Evolutionary conservation across 2,797 vertebrate genomes (phyloP), one percentile per base, ranked within the genome.

Genomic region (Austrolebias charrua): DNA sequence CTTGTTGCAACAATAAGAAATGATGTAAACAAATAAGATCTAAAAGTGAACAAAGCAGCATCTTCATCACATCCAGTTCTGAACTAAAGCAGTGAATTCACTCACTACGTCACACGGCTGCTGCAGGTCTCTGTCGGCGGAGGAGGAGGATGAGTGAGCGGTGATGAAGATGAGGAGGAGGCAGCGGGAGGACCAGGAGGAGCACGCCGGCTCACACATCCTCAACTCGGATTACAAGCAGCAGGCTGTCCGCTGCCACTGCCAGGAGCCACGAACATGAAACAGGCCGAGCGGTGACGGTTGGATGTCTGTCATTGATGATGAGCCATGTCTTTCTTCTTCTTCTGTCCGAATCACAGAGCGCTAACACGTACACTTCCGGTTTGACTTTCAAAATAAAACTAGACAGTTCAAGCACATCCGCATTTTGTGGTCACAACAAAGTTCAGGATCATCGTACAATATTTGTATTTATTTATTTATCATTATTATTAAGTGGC

Each of bases 91-190:
- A 31, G 2, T 15, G n/a, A 11, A 47, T 20, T n/a, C 45, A 57
- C 86, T 90, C 80, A 93, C 93, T 89, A 90, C 89, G 12, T 65
- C 76, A 73, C 92, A 94, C 75, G 80, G 85, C 72, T 82, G 85
- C 72, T 82, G 90, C 78, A 84, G 79, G 42, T 86, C 81, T 51
- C 63, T 42, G 48, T 42, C 69, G n/a, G 67, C 60, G 59, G 78
- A 79, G 70, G 47, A 59, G 2, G 73, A 49, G 8, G 73, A 45
- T 62, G 59, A 57, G 43, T 73, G 83, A 57, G 71, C 71, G 68
- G 33, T 46, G 70, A 81, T 55, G 73, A 81, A 59, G 82, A 80
- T 31, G 82, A 86, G 71, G 0, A 74, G 2, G 6, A 84, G 20
- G 76, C 78, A 82, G 58, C 77, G 63, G 76, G 53, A 53, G 64